Base-by-base conservation (phyloP, 2,797 vertebrate genomes). In the Bovichtus variegatus region DNA sequence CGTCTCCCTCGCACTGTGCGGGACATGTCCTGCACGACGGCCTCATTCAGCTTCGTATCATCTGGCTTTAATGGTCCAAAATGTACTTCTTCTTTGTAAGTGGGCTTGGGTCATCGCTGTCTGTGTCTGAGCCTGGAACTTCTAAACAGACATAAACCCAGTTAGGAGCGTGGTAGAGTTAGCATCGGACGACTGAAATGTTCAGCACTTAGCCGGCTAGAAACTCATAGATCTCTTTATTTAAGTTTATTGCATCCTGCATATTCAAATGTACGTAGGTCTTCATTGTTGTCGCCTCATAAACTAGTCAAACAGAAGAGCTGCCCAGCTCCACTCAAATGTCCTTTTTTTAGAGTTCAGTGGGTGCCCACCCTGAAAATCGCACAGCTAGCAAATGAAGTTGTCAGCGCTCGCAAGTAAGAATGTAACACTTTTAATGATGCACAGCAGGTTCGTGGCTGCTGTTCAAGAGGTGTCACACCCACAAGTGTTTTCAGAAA, bases 11-110 rank as follows among this genome's bases (percentile, higher is more conserved):
- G 43, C 9, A 12, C 15, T 21, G n/a, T 53, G 21, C 18, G 23
- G 53, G 27, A 50, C 44, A 12, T 27, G 58, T 71, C 38, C 38
- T 0, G 43, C 19, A 49, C 12, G 40, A 41, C 31, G 55, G 41
- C 25, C 36, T 19, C 49, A 44, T 68, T 79, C 50, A 77, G 29
- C 18, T 50, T 66, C 21, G 12, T 21, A 31, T 70, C 18, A 31
- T 64, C 13, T 19, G 15, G 36, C 12, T 71, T 34, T 51, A 23
- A 12, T 50, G 7, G 49, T 50, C 21, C 11, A 19, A 23, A 49
- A 16, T 65, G 11, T 43, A 31, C 23, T 29, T 54, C 8, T 3
- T 0, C 3, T 46, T 78, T 55, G 69, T 0, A 29, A 27, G 29
- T 4, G 7, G 9, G 4, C 38, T 58, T 0, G 0, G 21, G 21